A percentile compares a stretch with the other conserved stretches of the same genome.
Evolutionary conservation across 1,140 invertebrate species (phyloP).

Genomic region (Halesus radiatus): DNA sequence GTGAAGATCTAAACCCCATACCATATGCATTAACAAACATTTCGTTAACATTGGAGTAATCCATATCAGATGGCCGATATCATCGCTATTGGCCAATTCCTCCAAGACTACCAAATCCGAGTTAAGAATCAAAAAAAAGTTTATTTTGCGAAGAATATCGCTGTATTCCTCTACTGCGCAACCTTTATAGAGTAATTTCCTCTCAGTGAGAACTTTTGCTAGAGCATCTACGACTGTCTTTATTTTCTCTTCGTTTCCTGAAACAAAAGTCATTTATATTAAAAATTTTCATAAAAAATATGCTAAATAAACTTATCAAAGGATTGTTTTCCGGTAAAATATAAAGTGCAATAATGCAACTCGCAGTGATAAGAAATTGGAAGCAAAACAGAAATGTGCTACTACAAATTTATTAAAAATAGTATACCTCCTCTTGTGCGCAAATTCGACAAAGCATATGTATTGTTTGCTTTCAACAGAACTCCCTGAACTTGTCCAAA

Average conservation of each 20-base stretch:
- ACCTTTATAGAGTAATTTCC: constrained; percentile 37
- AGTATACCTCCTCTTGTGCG: constrained; percentile 30
- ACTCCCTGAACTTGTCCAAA: constrained; percentile 51
- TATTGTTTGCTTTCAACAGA: constrained; percentile 46
- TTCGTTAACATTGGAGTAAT: constrained; percentile 46
- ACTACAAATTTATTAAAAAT: neutral
- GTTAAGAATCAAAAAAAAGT: constrained; percentile 52
- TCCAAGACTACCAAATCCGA: constrained; percentile 44
- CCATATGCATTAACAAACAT: constrained; percentile 44
- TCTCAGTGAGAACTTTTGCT: constrained; percentile 37
- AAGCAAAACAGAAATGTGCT: neutral
- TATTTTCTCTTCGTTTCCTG: constrained; percentile 49
- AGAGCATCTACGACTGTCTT: constrained; percentile 40
- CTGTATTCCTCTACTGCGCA: neutral
- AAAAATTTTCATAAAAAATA: too few relatives aligned
- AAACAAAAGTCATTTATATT: constrained; percentile 41
- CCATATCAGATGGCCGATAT: constrained; percentile 52
- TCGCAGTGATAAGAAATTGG: neutral
- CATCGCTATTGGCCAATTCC: constrained; percentile 46
- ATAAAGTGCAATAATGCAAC: neutral
- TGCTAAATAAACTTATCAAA: too few relatives aligned
- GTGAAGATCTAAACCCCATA: constrained; percentile 46
- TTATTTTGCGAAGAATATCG: constrained; percentile 40
- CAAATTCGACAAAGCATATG: constrained; percentile 37
- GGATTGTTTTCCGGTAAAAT: neutral